Evolutionary conservation across 2,888 invertebrate species (phyloP).

Genomic region (Crepidodera aurea): DNA sequence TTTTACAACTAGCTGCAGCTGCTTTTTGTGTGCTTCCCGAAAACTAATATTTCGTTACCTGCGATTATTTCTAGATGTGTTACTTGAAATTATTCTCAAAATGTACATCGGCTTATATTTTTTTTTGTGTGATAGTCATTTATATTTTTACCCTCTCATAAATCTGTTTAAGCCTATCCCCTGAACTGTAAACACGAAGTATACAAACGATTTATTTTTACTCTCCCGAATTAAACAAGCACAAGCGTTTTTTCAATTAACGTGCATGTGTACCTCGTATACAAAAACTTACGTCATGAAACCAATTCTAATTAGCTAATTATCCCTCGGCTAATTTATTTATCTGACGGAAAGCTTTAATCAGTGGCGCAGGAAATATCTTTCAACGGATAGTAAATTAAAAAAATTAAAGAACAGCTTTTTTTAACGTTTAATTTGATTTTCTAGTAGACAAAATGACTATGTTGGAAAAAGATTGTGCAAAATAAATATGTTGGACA

Average conservation of each 20-base stretch:
- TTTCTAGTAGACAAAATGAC: too few species aligned
- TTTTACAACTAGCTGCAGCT: too few species aligned
- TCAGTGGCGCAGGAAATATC: neutral
- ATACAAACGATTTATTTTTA: constrained; percentile 12
- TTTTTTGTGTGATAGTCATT: neutral
- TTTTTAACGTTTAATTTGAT: too few species aligned
- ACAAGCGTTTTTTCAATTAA: constrained; percentile 21
- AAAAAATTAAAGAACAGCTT: too few species aligned
- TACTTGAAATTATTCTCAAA: too few species aligned
- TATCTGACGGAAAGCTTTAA: constrained; percentile 1
- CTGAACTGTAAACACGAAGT: neutral
- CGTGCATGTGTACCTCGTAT: constrained; percentile 5
- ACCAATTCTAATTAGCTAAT: constrained; percentile 16
- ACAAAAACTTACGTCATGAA: constrained; percentile 9
- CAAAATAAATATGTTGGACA: too few species aligned
- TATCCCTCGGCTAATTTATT: constrained; percentile 10
- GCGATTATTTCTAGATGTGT: too few species aligned
- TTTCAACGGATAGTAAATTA: too few species aligned
- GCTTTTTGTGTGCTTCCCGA: too few species aligned
- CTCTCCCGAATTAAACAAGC: neutral
- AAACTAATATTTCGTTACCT: too few species aligned
- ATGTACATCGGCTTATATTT: too few species aligned
- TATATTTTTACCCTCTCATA: neutral
- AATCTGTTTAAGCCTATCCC: neutral
- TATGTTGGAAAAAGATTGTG: too few species aligned